A percentile compares a stretch with the other conserved stretches of the same genome.
These are phyloP conservation scores for Pomatorhinus ruficollis DNA, from an alignment of 2,113 vertebrate genomes.

Conservation along the genomic window DNA sequence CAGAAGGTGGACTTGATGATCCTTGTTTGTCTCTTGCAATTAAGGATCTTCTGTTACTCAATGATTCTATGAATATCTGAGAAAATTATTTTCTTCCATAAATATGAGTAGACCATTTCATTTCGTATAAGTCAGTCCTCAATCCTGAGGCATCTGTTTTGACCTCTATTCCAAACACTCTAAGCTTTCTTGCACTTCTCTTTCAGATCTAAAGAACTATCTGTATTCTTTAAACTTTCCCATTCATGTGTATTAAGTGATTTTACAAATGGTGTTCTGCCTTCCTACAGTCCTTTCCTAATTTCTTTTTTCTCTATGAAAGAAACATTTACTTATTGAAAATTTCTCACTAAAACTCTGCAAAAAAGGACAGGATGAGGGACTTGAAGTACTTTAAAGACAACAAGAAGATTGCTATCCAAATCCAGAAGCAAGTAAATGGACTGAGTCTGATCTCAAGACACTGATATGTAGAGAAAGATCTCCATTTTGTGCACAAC, in stretches of 20 bases:
- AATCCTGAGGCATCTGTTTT: neutral
- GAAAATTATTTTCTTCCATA: neutral
- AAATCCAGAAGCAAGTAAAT: neutral
- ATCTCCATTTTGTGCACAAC: neutral
- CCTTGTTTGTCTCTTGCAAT: neutral
- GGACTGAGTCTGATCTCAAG: neutral
- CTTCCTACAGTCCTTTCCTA: neutral
- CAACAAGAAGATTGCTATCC: neutral
- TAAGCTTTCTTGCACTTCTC: neutral
- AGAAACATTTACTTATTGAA: neutral
- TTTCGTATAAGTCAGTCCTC: neutral
- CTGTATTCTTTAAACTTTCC: neutral
- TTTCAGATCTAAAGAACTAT: neutral
- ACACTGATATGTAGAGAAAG: neutral
- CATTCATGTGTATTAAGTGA: neutral
- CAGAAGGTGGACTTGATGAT: neutral
- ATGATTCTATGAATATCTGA: neutral
- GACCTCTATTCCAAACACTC: neutral
- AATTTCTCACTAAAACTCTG: neutral
- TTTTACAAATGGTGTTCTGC: neutral
- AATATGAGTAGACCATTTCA: neutral
- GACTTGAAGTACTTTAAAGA: neutral
- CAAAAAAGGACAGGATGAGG: neutral
- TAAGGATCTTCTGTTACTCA: neutral
- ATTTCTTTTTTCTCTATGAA: neutral